Evolutionary conservation across 1,140 invertebrate genomes (phyloP), one percentile per base, ranked within the genome.

Genomic region (Homalodisca vitripennis): DNA sequence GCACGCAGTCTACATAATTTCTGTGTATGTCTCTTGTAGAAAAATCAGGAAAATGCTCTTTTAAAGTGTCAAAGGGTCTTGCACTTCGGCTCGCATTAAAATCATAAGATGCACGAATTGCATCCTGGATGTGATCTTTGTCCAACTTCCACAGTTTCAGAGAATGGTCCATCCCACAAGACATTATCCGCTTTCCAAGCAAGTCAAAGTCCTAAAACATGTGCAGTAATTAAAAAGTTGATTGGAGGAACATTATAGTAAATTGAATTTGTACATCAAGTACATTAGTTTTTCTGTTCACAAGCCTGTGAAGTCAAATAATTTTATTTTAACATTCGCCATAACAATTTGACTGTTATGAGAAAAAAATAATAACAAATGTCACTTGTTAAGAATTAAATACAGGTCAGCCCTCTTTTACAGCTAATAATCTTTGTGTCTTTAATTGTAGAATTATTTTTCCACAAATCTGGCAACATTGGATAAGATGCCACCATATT

Each of bases 1-100:
- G 87, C 0, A 98, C 95, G 82, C 97, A 99, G 78, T 99, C 97
- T 1, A 99, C 97, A 82, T 99, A 99, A 81, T 99, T 99, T 55
- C 94, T 86, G 79, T 99, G 97, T 70, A 99, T 96, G 77, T 99
- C 97, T 68, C 97, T 83, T 0, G 97, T 98, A 0, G 95, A 97
- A 77, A 98, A 98, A 78, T 97, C 93, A 0, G 97, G 96, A 81
- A 98, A 98, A 82, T 98, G 94, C 78, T 97, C 91, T 67, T 95
- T 90, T 48, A 95, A 82, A 0, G 94, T 93, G 72, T 92, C 89
- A 81, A 98, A 98, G 0, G 95, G 92, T 67, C 92, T 85, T 48
- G 85, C 81, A 71, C 85, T 92, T 74, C 89, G 83, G 48, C 80
- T 88, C 0, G 89, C 84, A 78, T 92, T 92, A 75, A 91, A 97